These are phyloP conservation scores for Byasa hedistus DNA, from an alignment of 2,888 invertebrate species.

Conservation along the genomic window DNA sequence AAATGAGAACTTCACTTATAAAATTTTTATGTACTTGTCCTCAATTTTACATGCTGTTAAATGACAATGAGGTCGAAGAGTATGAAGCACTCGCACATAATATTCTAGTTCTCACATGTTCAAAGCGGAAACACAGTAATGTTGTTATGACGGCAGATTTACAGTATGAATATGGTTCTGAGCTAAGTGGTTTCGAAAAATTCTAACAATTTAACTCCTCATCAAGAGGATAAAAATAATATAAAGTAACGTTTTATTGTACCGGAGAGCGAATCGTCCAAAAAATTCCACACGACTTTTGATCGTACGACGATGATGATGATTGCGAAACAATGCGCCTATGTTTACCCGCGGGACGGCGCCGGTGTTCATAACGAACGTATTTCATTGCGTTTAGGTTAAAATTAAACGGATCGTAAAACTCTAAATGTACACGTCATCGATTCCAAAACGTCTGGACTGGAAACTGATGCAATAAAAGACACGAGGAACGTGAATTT, in stretches of 20 bases:
- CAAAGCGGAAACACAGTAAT: no score
- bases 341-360: slow-evolving; percentile 7
- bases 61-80: no score
- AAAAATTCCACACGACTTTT: slow-evolving; percentile 20
- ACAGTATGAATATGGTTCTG: no score
- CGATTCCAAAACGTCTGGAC: slow-evolving; percentile 38
- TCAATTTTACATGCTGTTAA: no score
- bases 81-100: no score
- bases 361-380: slow-evolving; percentile 13
- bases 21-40: no score
- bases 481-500: slow-evolving; percentile 40
- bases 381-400: slow-evolving; percentile 26
- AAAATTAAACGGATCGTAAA: slow-evolving; percentile 38
- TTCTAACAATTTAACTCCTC: no score
- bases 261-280: no score
- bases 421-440: slow-evolving; percentile 36
- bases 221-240: not conserved
- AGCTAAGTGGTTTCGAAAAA: no score
- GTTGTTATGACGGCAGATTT: no score
- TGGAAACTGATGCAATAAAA: slow-evolving; percentile 46
- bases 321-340: slow-evolving; percentile 14
- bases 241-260: not conserved
- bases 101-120: no score
- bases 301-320: slow-evolving; percentile 1
- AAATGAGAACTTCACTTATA: no score